Evolutionary conservation across 92 coral and sea anemone genomes (phyloP).

Genomic region (Nematostella vectensis): DNA sequence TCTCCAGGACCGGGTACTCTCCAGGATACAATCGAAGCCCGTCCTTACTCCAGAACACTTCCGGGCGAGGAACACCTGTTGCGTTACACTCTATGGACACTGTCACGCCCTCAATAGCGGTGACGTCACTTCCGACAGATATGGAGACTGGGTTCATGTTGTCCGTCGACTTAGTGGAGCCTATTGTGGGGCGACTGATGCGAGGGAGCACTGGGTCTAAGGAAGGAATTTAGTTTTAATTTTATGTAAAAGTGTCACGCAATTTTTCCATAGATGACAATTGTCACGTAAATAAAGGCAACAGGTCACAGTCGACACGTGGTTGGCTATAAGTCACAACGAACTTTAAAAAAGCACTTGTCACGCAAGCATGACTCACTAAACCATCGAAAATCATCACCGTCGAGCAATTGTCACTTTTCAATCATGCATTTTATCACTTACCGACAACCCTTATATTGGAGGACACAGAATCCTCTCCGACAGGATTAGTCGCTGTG

Average conservation of each 20-base stretch:
- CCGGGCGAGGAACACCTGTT: conserved; percentile 57
- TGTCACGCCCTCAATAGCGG: conserved; percentile 31
- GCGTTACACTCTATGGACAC: conserved; percentile 49
- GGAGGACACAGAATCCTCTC: conserved; percentile 46
- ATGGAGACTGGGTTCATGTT: conserved; percentile 12
- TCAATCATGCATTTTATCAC: no score
- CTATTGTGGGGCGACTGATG: conserved; percentile 25
- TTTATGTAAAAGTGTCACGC: no score
- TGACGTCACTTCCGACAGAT: conserved; percentile 44
- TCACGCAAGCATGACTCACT: no score
- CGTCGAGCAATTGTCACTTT: no score
- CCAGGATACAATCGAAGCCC: conserved; percentile 28
- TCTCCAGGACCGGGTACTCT: conserved; percentile 20
- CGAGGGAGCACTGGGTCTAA: conserved; percentile 42
- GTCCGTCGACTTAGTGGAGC: conserved; percentile 23
- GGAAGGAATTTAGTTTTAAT: not conserved
- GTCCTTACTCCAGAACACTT: conserved; percentile 52
- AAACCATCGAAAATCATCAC: no score
- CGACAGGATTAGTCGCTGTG: conserved; percentile 46
- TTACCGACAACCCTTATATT: no score
- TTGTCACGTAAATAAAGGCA: no score
- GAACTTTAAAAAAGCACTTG: no score
- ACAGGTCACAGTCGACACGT: no score
- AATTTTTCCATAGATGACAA: no score
- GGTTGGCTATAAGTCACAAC: no score